These are phyloP conservation scores for Alcedo atthis DNA, from an alignment of 2,797 vertebrate genomes.

Conservation along the genomic window DNA sequence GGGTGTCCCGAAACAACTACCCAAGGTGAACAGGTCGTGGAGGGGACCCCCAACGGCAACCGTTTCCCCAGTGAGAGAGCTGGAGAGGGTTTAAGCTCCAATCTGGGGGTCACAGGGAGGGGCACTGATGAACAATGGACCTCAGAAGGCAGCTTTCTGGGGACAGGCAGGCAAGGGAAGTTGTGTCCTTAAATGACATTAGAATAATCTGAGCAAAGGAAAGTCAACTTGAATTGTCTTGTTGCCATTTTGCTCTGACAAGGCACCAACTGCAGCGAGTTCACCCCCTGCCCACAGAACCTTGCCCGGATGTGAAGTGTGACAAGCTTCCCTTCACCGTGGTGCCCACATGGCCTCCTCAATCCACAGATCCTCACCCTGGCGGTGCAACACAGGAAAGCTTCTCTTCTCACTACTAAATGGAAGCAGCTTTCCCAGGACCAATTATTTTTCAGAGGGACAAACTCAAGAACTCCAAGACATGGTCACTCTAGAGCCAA, in stretches of 20 bases:
- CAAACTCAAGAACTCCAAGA: not conserved
- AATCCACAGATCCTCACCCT: not conserved
- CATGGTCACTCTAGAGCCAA: not conserved
- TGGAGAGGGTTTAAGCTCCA: not conserved
- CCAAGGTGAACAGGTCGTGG: not conserved
- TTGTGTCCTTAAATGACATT: not conserved
- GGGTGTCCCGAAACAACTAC: not conserved
- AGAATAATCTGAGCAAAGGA: not conserved
- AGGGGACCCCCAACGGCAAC: not conserved
- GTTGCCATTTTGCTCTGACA: not conserved
- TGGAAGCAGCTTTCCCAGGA: not conserved
- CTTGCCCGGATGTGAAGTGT: not conserved
- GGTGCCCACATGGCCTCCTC: not conserved
- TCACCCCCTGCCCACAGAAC: not conserved
- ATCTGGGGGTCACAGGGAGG: not conserved
- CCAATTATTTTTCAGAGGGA: not conserved
- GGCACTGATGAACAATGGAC: not conserved
- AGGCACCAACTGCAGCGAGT: accelerated
- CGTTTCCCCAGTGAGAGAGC: not conserved
- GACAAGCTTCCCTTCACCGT: not conserved
- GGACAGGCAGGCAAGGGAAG: not conserved
- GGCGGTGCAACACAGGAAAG: not conserved
- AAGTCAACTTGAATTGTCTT: not conserved
- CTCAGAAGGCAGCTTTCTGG: not conserved
- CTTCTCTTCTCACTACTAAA: not conserved